Percentiles rank a stretch among this genome's conserved stretches.
These are phyloP conservation scores for Ruditapes philippinarum DNA, from an alignment of 1,140 invertebrate species.

Conservation along the genomic window DNA sequence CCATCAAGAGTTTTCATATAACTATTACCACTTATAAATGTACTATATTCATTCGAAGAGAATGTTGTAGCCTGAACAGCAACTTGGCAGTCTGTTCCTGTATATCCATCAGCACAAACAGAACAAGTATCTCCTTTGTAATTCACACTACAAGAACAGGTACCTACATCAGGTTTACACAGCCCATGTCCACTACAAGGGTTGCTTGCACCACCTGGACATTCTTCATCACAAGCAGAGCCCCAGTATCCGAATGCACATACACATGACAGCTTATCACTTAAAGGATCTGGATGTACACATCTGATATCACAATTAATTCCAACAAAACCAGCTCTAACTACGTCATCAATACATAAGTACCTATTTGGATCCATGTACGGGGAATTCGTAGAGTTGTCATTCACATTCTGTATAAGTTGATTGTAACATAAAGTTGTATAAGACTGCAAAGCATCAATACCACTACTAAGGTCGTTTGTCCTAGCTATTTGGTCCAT, in stretches of 20 bases:
- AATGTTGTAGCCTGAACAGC: slow-evolving; percentile 21
- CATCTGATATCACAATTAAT: slow-evolving; percentile 53
- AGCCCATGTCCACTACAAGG: slow-evolving; percentile 69
- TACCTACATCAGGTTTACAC: slow-evolving; percentile 68
- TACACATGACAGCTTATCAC: slow-evolving; percentile 28
- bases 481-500: slow-evolving; percentile 46
- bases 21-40: slow-evolving; percentile 62
- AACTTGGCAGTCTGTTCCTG: slow-evolving; percentile 68
- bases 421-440: slow-evolving; percentile 50
- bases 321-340: slow-evolving; percentile 50
- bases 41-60: background rate
- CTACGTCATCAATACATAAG: slow-evolving; percentile 30
- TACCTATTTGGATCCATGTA: slow-evolving; percentile 40
- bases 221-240: slow-evolving; percentile 63
- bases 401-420: slow-evolving; percentile 30
- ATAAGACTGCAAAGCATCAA: slow-evolving; percentile 34
- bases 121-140: slow-evolving; percentile 62
- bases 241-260: slow-evolving; percentile 76
- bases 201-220: slow-evolving; percentile 72
- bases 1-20: slow-evolving; percentile 72
- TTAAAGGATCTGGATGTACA: slow-evolving; percentile 43
- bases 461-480: slow-evolving; percentile 19
- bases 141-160: slow-evolving; percentile 70
- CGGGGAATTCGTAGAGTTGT: slow-evolving; percentile 2
- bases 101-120: slow-evolving; percentile 67